Conservation (phyloP, 1,140 invertebrate species). For the Pogonus chalceus region DNA sequence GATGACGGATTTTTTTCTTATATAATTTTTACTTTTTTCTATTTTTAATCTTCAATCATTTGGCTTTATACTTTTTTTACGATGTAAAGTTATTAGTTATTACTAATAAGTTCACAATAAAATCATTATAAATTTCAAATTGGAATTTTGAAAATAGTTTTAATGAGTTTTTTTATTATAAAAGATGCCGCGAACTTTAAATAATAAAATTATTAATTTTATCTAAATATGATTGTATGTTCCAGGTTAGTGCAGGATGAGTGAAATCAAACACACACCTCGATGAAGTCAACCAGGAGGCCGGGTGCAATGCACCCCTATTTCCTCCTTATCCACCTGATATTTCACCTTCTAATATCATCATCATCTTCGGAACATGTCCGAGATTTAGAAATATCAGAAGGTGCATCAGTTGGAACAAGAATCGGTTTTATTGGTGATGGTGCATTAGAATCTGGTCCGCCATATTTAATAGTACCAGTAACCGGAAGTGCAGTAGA, state of each 20-base stretch:
- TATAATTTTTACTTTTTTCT: no score
- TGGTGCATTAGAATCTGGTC: constrained; percentile 54
- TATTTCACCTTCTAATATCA: not conserved
- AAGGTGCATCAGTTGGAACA: constrained; percentile 75
- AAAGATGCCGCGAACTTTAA: not conserved
- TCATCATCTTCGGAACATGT: constrained; percentile 48
- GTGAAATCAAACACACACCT: constrained; percentile 32
- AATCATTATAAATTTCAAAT: not conserved
- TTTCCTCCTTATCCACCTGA: constrained; percentile 31
- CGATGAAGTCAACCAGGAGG: constrained; percentile 28
- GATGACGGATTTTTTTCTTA: no score
- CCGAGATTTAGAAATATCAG: constrained; percentile 73
- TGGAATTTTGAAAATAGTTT: not conserved
- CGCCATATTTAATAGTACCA: constrained; percentile 82
- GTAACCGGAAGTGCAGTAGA: constrained; percentile 78
- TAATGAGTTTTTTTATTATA: not conserved
- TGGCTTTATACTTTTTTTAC: not conserved
- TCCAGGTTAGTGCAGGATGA: constrained; percentile 25
- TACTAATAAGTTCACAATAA: not conserved
- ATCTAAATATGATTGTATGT: not conserved
- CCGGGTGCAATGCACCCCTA: constrained; percentile 15
- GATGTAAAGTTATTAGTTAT: not conserved
- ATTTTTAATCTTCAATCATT: no score
- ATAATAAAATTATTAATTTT: not conserved
- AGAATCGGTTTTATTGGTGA: constrained; percentile 78